Evolutionary conservation across 1,140 invertebrate species (phyloP), one percentile per base, ranked within the genome.

Genomic region (Acromyrmex charruanus): DNA sequence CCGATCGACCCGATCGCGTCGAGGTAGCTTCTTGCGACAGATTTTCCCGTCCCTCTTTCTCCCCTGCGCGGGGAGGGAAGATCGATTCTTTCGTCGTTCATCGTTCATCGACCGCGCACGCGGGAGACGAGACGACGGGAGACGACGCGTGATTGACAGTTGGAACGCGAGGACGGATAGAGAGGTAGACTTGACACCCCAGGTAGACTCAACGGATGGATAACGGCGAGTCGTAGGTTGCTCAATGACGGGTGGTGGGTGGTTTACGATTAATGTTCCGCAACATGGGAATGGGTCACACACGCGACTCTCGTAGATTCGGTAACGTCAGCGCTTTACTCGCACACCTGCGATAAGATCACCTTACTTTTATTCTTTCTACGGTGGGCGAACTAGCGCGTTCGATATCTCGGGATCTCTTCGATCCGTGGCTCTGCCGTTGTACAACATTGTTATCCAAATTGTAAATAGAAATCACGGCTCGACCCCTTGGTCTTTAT

Each of bases 401-500:
- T 51, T 77, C 21, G 39, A 77, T 58, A 77, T 77, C 14, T 77
- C 10, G 21, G 0, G 2, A 39, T 44, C 0, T 4, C 9, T 16
- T 28, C 35, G 31, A 18, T 9, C 28, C 14, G 5, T n/a, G 4
- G 6, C 7, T 49, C 12, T 12, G 3, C 9, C 58, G 35, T n/a
- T 16, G 12, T 16, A 1, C 21, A 3, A 12, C 10, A 44, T 44
- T n/a, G n/a, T 18, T 68, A 9, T 18, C 31, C 9, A 7, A 51
- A 21, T 66, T 49, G 65, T 9, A 44, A 80, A 16, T 39, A n/a
- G 59, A 77, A 18, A 18, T 10, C 5, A 2, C 5, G 10, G 1
- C 18, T 6, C 31, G 79, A 87, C 81, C 59, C 16, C 77, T 18
- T 82, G 55, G 18, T 74, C 14, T 28, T 69, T n/a, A 51, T 51